These are phyloP conservation scores for Ruditapes philippinarum DNA, from an alignment of 1,140 invertebrate species.

Conservation along the genomic window DNA sequence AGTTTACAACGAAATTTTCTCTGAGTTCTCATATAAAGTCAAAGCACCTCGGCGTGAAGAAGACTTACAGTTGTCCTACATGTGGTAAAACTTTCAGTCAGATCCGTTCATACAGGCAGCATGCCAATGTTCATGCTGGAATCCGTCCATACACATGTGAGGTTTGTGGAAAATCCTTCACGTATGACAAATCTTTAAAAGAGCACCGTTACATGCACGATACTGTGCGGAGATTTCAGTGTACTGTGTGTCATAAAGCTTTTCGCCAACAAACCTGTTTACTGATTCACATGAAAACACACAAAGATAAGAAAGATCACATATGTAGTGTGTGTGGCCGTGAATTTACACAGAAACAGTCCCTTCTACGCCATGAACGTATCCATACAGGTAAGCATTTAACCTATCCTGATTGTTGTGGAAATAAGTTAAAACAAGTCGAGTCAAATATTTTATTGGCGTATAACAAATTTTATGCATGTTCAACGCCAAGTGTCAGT, in stretches of 20 bases:
- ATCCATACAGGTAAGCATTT: slow-evolving; percentile 81
- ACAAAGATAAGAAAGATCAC: slow-evolving; percentile 77
- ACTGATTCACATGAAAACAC: slow-evolving; percentile 77
- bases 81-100: slow-evolving; percentile 82
- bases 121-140: slow-evolving; percentile 81
- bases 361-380: slow-evolving; percentile 79
- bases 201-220: slow-evolving; percentile 80
- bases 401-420: too few species aligned
- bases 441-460: too few species aligned
- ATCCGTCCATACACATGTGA: slow-evolving; percentile 79
- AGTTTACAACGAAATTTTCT: slow-evolving; percentile 78
- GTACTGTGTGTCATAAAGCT: slow-evolving; percentile 75
- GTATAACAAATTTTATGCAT: too few species aligned
- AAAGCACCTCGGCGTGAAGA: slow-evolving; percentile 77
- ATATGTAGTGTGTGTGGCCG: slow-evolving; percentile 80
- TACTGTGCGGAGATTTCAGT: slow-evolving; percentile 73
- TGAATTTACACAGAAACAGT: slow-evolving; percentile 82
- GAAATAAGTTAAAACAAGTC: too few species aligned
- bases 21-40: slow-evolving; percentile 77
- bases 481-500: too few species aligned
- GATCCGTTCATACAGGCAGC: slow-evolving; percentile 77
- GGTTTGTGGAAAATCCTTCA: slow-evolving; percentile 78
- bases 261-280: slow-evolving; percentile 77
- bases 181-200: slow-evolving; percentile 78
- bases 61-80: slow-evolving; percentile 76